Evolutionary conservation across 2,113 vertebrate genomes (phyloP).

Genomic region (Castor canadensis): DNA sequence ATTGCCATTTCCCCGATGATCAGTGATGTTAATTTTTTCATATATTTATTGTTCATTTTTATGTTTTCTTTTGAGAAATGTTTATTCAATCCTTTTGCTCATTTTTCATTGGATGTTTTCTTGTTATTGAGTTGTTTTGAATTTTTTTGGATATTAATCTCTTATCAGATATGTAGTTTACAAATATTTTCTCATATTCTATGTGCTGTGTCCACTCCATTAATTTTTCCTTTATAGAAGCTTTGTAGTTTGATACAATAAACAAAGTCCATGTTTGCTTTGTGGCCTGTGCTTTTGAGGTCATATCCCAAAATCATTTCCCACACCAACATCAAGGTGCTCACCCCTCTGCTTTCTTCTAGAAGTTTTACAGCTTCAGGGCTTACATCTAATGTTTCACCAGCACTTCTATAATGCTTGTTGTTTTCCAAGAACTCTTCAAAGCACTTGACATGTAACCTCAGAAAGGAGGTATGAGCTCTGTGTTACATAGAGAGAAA

Average conservation of each 20-base stretch:
- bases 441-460: background rate
- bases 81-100: background rate
- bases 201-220: background rate
- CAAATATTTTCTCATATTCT: background rate
- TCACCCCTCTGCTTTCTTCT: background rate
- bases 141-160: background rate
- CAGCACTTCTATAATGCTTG: background rate
- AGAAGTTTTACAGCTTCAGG: background rate
- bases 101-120: background rate
- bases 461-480: background rate
- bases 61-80: background rate
- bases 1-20: background rate
- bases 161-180: background rate
- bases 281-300: background rate
- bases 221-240: background rate
- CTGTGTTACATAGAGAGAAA: background rate
- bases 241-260: background rate
- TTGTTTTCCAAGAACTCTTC: background rate
- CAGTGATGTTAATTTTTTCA: background rate
- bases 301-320: background rate
- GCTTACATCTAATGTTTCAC: background rate
- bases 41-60: background rate
- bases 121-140: background rate
- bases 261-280: background rate
- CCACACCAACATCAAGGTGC: background rate